These are phyloP conservation scores for Nemopilema nomurai DNA, from an alignment of 30 jellyfish, hydroid and myxozoan genomes.

Conservation along the genomic window DNA sequence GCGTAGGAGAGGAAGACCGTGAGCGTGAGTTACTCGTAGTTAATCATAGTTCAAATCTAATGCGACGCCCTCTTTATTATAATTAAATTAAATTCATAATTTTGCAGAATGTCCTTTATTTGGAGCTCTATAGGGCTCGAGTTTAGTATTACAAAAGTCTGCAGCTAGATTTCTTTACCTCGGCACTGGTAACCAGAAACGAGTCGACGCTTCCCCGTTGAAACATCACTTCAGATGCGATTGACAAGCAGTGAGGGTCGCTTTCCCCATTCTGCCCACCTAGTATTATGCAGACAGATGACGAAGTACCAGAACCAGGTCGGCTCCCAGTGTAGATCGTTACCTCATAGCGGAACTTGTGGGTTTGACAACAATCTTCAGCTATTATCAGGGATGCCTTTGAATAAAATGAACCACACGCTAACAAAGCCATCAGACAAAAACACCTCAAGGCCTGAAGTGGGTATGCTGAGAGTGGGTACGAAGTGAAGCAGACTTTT, in stretches of 20 bases:
- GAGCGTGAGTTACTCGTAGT: no score
- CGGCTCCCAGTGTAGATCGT: slow-evolving; percentile 82
- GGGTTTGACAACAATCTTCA: slow-evolving; percentile 33
- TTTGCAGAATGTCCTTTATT: no score
- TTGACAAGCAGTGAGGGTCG: slow-evolving; percentile 45
- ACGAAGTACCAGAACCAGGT: slow-evolving; percentile 85
- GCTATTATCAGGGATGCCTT: slow-evolving; percentile 48
- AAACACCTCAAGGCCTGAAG: no score
- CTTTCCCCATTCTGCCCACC: slow-evolving; percentile 66
- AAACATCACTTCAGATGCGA: slow-evolving; percentile 19
- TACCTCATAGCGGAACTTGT: slow-evolving; percentile 53
- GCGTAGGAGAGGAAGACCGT: no score
- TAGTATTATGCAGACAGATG: slow-evolving; percentile 52
- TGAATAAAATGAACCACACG: background rate
- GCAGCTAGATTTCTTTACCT: slow-evolving; percentile 2
- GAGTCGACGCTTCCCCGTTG: slow-evolving; percentile 74
- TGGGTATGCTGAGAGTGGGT: no score
- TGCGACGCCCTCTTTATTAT: no score
- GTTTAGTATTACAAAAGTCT: background rate
- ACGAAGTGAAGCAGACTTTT: no score
- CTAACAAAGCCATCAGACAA: no score
- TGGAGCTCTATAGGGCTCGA: no score
- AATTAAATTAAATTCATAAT: no score
- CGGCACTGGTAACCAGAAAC: slow-evolving; percentile 41
- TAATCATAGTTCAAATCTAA: no score